Conservation (phyloP, 2,797 vertebrate species). For the Psittacula echo region DNA sequence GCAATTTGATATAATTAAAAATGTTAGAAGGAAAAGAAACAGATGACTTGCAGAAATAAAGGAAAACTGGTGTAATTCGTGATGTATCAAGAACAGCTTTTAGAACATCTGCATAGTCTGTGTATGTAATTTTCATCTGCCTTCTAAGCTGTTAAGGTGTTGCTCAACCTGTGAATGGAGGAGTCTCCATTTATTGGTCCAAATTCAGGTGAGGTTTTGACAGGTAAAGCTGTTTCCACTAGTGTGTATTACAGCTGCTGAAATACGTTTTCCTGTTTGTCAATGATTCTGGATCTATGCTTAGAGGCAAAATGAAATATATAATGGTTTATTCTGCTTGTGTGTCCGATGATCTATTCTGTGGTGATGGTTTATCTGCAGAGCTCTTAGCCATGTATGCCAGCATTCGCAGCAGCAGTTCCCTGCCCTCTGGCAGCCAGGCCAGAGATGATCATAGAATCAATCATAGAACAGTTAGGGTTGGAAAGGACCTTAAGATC, state of each 20-base stretch:
- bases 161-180: not conserved
- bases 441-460: not conserved
- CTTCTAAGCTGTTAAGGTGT: not conserved
- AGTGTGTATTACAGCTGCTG: not conserved
- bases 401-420: fast-evolving
- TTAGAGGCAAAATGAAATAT: not conserved
- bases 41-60: not conserved
- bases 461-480: no score
- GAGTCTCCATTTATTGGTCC: not conserved
- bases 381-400: fast-evolving
- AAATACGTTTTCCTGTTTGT: not conserved
- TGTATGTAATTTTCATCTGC: not conserved
- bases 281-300: not conserved
- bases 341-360: not conserved
- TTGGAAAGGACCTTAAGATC: no score
- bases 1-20: not conserved
- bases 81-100: not conserved
- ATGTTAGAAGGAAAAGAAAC: not conserved
- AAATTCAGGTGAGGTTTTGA: not conserved
- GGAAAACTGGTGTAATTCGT: not conserved
- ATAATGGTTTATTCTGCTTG: not conserved
- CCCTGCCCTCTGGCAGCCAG: not conserved
- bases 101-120: not conserved
- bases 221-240: not conserved
- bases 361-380: not conserved